Conservation (phyloP, 2,113 vertebrate genomes). For the Hiodon alosoides region DNA sequence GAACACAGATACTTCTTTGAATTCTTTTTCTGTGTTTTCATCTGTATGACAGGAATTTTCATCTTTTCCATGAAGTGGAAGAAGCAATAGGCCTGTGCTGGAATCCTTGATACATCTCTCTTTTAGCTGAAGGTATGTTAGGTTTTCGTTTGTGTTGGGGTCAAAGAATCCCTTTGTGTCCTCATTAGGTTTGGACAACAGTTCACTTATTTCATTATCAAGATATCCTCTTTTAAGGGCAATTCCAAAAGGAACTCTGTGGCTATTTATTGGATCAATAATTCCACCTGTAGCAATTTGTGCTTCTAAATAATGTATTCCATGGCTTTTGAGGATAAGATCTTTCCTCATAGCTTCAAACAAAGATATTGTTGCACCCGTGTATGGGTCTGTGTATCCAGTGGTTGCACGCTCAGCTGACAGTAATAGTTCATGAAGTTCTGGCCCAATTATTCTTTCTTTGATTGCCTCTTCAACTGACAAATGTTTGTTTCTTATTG, state of each 20-base stretch:
- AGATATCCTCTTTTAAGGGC: slow-evolving; percentile 69
- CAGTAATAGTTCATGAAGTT: slow-evolving; percentile 68
- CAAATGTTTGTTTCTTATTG: slow-evolving; percentile 65
- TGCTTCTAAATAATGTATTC: slow-evolving; percentile 75
- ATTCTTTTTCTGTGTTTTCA: slow-evolving; percentile 52
- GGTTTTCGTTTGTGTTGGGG: slow-evolving; percentile 39
- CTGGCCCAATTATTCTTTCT: slow-evolving; percentile 64
- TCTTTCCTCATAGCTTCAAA: slow-evolving; percentile 78
- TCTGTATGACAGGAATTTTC: slow-evolving; percentile 60
- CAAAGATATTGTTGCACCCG: slow-evolving; percentile 64
- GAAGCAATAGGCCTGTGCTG: slow-evolving; percentile 65
- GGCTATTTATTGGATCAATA: slow-evolving; percentile 72
- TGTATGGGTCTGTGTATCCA: slow-evolving; percentile 76
- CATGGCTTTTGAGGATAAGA: slow-evolving; percentile 68
- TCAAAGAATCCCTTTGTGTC: slow-evolving; percentile 76
- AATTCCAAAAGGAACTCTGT: slow-evolving; percentile 66
- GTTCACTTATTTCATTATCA: slow-evolving; percentile 59
- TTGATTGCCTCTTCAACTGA: slow-evolving; percentile 74
- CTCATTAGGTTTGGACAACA: slow-evolving; percentile 54
- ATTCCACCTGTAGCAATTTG: slow-evolving; percentile 82
- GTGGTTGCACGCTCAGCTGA: slow-evolving; percentile 76
- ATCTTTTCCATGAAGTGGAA: slow-evolving; percentile 57
- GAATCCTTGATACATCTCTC: slow-evolving; percentile 67
- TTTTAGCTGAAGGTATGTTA: slow-evolving; percentile 80
- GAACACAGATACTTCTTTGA: too few relatives aligned